Evolutionary conservation across 2,113 vertebrate species (phyloP).

Genomic region (Paradoxurus hermaphroditus): DNA sequence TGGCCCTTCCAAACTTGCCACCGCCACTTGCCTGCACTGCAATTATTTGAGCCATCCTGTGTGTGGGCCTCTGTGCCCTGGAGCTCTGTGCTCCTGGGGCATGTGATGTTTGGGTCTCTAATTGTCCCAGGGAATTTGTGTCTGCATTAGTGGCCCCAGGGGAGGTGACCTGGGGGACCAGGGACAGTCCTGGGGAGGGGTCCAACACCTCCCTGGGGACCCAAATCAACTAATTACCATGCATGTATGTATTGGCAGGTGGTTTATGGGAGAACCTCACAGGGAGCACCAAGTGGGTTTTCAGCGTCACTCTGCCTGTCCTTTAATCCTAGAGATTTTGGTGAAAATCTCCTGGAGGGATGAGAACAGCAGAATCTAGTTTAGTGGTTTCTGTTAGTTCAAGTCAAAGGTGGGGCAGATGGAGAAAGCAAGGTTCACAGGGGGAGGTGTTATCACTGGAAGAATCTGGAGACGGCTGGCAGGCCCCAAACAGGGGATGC

Average conservation of each 20-base stretch:
- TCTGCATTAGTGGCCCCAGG: rapidly evolving
- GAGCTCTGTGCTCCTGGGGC: background rate
- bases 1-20: rapidly evolving
- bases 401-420: background rate
- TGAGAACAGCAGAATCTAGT: background rate
- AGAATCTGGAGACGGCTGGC: background rate
- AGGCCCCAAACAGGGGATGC: background rate
- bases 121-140: rapidly evolving
- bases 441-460: background rate
- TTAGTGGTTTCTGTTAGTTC: background rate
- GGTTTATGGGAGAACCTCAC: background rate
- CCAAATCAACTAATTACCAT: background rate
- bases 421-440: background rate
- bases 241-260: background rate
- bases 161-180: rapidly evolving
- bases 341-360: background rate
- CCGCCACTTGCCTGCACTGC: rapidly evolving
- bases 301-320: too few species aligned
- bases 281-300: background rate
- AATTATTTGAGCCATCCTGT: background rate
- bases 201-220: background rate
- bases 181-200: background rate
- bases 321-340: background rate
- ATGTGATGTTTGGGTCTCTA: too few species aligned
- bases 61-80: background rate